These are phyloP conservation scores for Ectemnius continuus DNA, from an alignment of 2,888 invertebrate species.

Conservation along the genomic window DNA sequence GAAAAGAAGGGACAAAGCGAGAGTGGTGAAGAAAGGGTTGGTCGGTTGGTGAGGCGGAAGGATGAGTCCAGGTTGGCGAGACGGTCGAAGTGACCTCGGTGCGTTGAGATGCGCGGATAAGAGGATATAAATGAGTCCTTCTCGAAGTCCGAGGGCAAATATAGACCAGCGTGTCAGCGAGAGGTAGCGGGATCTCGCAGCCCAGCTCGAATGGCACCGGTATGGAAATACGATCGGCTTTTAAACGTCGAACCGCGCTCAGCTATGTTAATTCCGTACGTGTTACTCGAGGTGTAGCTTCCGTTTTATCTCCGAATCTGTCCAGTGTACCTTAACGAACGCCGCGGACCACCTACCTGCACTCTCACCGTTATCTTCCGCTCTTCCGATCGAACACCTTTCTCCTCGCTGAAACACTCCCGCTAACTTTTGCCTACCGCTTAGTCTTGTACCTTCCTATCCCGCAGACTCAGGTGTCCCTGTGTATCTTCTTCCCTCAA, in stretches of 20 bases:
- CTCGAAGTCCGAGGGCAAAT: constrained; percentile 68
- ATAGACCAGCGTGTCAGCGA: constrained; percentile 65
- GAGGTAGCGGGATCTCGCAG: constrained; percentile 54
- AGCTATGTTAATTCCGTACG: constrained; percentile 74
- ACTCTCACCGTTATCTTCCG: constrained; percentile 6
- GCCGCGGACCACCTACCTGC: constrained; percentile 70
- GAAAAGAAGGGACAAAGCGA: constrained; percentile 1
- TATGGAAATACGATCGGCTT: constrained; percentile 75
- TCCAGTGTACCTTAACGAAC: constrained; percentile 70
- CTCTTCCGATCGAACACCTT: not conserved
- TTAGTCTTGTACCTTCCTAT: too few relatives aligned
- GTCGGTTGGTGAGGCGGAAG: constrained; percentile 33
- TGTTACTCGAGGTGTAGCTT: constrained; percentile 75
- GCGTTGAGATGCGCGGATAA: constrained; percentile 68
- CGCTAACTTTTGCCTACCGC: too few relatives aligned
- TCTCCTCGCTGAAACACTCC: too few relatives aligned
- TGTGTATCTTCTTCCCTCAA: too few relatives aligned
- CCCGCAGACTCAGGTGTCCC: too few relatives aligned
- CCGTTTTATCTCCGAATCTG: constrained; percentile 75
- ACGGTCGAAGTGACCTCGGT: constrained; percentile 46
- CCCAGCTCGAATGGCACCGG: constrained; percentile 69
- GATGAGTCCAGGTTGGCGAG: constrained; percentile 25
- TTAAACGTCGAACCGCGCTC: constrained; percentile 70
- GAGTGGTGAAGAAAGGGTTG: not conserved
- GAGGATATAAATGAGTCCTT: constrained; percentile 68